These are phyloP conservation scores for Hyles lineata DNA, from an alignment of 2,888 invertebrate species.

Conservation along the genomic window DNA sequence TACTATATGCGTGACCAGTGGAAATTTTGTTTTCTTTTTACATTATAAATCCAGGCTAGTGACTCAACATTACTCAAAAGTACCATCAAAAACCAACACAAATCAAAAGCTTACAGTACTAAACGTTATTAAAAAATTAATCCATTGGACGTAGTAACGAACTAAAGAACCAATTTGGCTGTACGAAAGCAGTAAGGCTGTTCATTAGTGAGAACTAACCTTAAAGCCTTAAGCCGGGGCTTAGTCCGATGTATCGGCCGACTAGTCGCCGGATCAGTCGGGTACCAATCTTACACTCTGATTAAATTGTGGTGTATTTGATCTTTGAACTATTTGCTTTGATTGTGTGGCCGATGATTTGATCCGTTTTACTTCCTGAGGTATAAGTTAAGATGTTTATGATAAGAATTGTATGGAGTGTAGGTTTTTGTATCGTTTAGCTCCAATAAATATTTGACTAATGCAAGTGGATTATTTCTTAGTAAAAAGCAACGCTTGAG, in stretches of 20 bases:
- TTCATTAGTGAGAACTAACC: not conserved
- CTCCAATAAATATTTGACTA: too few species aligned
- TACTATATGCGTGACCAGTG: too few species aligned
- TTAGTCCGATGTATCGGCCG: not conserved
- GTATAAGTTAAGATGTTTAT: not conserved
- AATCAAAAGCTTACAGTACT: not conserved
- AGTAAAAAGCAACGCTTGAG: too few species aligned
- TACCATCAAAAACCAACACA: not conserved
- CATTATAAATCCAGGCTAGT: not conserved
- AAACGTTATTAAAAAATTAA: not conserved
- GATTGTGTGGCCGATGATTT: not conserved
- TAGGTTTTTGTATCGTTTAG: too few species aligned
- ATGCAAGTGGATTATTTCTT: too few species aligned
- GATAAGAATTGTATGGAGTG: too few species aligned
- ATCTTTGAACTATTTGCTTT: not conserved
- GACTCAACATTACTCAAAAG: not conserved
- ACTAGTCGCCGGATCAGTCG: not conserved
- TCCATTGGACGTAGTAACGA: slow-evolving; percentile 6
- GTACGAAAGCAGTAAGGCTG: not conserved
- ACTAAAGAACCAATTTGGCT: slow-evolving; percentile 19
- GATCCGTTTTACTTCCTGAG: not conserved
- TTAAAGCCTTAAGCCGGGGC: not conserved
- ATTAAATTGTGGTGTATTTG: not conserved
- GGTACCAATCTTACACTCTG: not conserved
- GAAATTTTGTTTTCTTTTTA: not conserved